These are phyloP conservation scores for Wasmannia auropunctata DNA, from an alignment of 1,140 invertebrate genomes.

Conservation along the genomic window DNA sequence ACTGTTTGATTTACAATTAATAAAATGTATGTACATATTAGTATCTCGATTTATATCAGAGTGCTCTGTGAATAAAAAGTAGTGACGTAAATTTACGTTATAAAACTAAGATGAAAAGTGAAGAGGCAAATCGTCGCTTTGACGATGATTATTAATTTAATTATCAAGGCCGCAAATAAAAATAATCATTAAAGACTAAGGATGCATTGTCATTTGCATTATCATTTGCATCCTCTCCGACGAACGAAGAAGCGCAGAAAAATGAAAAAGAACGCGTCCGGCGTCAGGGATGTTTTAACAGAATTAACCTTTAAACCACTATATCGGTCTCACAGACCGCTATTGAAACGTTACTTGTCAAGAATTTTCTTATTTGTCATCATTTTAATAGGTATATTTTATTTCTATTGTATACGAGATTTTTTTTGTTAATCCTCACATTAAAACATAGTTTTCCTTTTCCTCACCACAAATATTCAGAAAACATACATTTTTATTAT, in stretches of 20 bases:
- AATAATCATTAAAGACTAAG: not conserved
- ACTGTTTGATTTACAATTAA: not conserved
- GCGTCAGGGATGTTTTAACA: conserved; percentile 15
- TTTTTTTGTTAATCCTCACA: no score
- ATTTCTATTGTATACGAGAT: no score
- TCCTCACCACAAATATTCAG: no score
- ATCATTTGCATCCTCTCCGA: not conserved
- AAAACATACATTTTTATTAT: no score
- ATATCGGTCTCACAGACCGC: no score
- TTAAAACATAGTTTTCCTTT: no score
- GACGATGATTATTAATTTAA: not conserved
- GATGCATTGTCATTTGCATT: not conserved
- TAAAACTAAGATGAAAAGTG: not conserved
- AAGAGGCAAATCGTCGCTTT: not conserved
- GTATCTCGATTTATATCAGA: not conserved
- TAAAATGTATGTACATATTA: not conserved
- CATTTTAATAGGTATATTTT: no score
- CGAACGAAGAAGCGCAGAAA: not conserved
- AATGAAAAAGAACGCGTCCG: not conserved
- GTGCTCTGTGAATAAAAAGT: not conserved
- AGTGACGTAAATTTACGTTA: not conserved
- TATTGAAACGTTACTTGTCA: no score
- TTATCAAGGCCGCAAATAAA: not conserved
- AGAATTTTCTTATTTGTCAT: no score
- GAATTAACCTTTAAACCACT: no score